Evolutionary conservation across 2,888 invertebrate genomes (phyloP), one percentile per base, ranked within the genome.

Genomic region (Scotopteryx bipunctaria): DNA sequence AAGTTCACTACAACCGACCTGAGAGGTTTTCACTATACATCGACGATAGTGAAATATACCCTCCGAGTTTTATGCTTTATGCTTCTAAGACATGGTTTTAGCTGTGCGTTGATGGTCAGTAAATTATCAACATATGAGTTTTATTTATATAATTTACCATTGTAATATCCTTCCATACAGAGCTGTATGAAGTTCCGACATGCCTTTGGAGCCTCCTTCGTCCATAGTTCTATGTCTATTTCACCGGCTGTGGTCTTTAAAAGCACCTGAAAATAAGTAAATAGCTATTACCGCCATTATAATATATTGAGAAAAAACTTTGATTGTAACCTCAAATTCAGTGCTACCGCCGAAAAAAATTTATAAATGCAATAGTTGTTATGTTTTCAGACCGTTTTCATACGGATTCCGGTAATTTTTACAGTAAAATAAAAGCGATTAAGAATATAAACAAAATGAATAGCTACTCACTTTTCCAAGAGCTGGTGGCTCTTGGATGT

Each of bases 171-270:
- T 88, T 99, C 99, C 93, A 99, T 89, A 75, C 99, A 99, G 2
- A 99, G 88, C 79, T 99, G 99, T 40, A 99, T 94, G 75, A 98
- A 98, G 83, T 98, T 98, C 46, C 96, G 91, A 71, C 96, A 96
- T 3, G 99, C 97, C 83, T 97, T 96, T 0, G 99, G 99, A 0
- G 98, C 93, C 90, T 99, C 99, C 76, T 97, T 97, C 0, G 98
- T 94, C 99, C 99, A 99, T 76, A 99, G 86, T 83, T 99, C 99
- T 57, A 99, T 93, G 70, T 99, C 99, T 57, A 99, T 97, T 70
- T 99, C 99, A 3, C 99, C 99, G 0, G 95, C 96, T 27, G 96
- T 93, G 2, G 99, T 99, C 79, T 95, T 95, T 42, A 99, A 74
- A 2, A 98, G 86, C 23, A 99, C 97, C 98, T 98, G 70, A 11